Percentiles rank a stretch among this genome's conserved stretches.
Conservation (phyloP, 2,113 vertebrate species). For the Piprites chloris region DNA sequence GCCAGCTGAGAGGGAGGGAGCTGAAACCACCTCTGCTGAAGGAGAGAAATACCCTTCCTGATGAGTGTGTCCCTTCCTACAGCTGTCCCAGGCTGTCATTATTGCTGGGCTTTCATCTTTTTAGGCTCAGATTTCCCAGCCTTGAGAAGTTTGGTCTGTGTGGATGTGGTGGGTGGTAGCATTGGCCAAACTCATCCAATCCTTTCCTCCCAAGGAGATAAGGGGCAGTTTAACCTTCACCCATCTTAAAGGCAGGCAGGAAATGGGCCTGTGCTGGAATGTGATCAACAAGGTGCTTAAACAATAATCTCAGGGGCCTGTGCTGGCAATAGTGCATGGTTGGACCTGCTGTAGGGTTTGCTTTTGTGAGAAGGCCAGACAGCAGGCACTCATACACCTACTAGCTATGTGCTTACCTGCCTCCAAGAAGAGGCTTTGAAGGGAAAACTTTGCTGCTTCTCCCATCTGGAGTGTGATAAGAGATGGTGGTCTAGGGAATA, state of each 20-base stretch:
- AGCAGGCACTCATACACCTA: not conserved
- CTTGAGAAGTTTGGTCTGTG: not conserved
- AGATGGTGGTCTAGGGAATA: not conserved
- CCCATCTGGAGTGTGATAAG: not conserved
- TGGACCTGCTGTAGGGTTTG: not conserved
- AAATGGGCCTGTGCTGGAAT: not conserved
- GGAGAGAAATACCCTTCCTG: not conserved
- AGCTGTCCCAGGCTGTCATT: accelerated
- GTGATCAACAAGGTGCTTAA: not conserved
- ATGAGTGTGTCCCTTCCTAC: not conserved
- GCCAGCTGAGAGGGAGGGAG: not conserved
- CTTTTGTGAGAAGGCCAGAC: not conserved
- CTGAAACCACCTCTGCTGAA: not conserved
- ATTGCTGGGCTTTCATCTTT: not conserved
- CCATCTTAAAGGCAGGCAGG: not conserved
- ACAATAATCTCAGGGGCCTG: not conserved
- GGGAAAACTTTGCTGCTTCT: not conserved
- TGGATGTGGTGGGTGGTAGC: not conserved
- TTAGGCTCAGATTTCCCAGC: not conserved
- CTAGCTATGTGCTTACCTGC: not conserved
- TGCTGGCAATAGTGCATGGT: accelerated
- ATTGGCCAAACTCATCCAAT: not conserved
- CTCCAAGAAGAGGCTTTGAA: not conserved
- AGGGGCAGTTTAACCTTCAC: not conserved
- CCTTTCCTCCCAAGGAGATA: not conserved